phyloP scores from a whole-genome alignment of 2,888 invertebrate species.

The Heliconius ismenius region DNA sequence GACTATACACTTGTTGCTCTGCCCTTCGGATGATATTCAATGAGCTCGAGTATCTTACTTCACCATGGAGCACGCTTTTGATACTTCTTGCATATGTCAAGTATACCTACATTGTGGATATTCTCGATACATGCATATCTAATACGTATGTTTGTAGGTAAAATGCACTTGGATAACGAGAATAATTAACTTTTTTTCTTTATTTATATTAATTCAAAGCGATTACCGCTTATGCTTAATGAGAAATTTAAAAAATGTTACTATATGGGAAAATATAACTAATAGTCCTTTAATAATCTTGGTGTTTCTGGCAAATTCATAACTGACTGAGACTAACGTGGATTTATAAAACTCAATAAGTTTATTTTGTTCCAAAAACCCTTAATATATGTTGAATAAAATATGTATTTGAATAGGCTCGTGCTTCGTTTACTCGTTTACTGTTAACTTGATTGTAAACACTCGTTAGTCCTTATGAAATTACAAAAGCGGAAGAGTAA shows the following conservation, averaged over 20 bases:
- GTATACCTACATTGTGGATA: constrained; percentile 3
- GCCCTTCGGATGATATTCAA: constrained; percentile 26
- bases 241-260: too few species aligned
- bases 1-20: constrained; percentile 35
- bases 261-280: too few species aligned
- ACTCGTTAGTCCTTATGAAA: constrained; percentile 24
- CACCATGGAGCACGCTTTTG: constrained; percentile 22
- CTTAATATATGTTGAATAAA: constrained; percentile 8
- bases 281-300: too few species aligned
- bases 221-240: too few species aligned
- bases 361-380: too few species aligned
- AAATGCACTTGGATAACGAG: not conserved
- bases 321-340: too few species aligned
- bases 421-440: constrained; percentile 18
- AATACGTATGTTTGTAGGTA: not conserved
- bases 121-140: not conserved
- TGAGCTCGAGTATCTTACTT: constrained; percentile 22
- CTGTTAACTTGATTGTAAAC: constrained; percentile 22
- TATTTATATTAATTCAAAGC: too few species aligned
- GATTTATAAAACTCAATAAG: too few species aligned
- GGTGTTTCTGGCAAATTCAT: too few species aligned
- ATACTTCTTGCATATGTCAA: constrained; percentile 26
- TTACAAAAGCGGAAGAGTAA: constrained; percentile 18
- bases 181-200: not conserved
- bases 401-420: constrained; percentile 18